These are phyloP conservation scores for Florisuga fusca DNA, from an alignment of 2,797 vertebrate genomes.

Conservation along the genomic window DNA sequence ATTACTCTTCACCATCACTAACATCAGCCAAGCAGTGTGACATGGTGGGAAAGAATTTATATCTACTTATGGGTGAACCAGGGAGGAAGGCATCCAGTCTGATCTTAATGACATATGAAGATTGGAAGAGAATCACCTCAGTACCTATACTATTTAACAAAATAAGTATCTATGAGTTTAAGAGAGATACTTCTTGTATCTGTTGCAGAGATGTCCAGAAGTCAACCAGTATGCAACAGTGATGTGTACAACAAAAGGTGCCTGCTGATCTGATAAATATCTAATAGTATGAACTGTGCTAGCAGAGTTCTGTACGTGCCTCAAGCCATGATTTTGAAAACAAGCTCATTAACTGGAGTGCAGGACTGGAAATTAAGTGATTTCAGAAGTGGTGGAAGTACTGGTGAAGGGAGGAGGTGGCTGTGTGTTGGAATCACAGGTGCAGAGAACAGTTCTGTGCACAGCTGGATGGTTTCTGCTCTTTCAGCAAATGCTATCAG, in stretches of 20 bases:
- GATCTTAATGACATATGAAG: background rate
- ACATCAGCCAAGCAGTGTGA: background rate
- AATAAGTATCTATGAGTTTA: background rate
- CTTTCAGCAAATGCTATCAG: background rate
- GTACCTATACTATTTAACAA: background rate
- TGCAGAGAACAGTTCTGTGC: background rate
- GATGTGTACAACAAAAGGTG: background rate
- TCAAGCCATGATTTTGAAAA: background rate
- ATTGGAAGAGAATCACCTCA: background rate
- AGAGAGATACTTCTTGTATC: background rate
- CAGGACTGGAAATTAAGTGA: background rate
- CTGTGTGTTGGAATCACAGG: background rate
- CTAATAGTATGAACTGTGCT: background rate
- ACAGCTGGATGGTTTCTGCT: background rate
- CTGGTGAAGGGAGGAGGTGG: background rate
- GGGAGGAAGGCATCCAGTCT: background rate
- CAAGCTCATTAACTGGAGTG: background rate
- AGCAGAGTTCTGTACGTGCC: background rate
- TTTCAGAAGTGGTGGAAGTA: background rate
- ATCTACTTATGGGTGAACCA: background rate
- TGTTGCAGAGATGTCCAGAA: background rate
- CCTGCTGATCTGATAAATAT: background rate
- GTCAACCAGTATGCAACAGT: background rate
- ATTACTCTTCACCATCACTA: background rate
- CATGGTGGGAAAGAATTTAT: background rate